phyloP scores from a whole-genome alignment of 2,797 vertebrate genomes.

The Pseudochirops cupreus region DNA sequence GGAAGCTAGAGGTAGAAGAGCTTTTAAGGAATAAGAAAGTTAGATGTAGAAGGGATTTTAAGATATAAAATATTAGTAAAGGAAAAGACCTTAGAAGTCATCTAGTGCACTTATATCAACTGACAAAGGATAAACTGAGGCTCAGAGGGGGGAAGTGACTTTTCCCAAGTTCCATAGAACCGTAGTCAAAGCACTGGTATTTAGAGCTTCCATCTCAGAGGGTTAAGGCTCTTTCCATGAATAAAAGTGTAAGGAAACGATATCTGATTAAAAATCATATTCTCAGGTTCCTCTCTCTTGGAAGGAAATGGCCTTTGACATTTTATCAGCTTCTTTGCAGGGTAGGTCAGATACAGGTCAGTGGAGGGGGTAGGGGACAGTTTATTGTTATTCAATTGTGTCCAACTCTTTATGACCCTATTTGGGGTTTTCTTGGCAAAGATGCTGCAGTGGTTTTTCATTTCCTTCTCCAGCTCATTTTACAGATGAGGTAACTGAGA shows the following conservation, averaged over 20 bases:
- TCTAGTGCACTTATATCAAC: not conserved
- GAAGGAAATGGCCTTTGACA: not conserved
- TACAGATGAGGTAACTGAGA: not conserved
- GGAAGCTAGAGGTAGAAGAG: not conserved
- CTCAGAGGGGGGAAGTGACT: not conserved
- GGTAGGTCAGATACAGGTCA: not conserved
- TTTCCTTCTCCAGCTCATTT: not conserved
- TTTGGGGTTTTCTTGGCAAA: not conserved
- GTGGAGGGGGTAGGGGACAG: not conserved
- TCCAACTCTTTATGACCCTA: not conserved
- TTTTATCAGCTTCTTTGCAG: not conserved
- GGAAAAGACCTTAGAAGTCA: not conserved
- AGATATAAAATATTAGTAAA: not conserved
- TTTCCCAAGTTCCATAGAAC: not conserved
- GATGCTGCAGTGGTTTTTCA: not conserved
- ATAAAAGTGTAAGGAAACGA: not conserved
- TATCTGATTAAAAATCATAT: not conserved
- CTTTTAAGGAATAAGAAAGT: not conserved
- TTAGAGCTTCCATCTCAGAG: not conserved
- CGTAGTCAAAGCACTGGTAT: not conserved
- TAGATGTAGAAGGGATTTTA: not conserved
- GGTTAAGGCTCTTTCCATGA: not conserved
- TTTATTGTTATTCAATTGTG: not conserved
- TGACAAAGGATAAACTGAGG: not conserved
- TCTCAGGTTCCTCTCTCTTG: not conserved